Percentiles rank a stretch among this genome's conserved stretches.
phyloP scores from a whole-genome alignment of 1,140 invertebrate genomes.

The Drosophila sp. region DNA sequence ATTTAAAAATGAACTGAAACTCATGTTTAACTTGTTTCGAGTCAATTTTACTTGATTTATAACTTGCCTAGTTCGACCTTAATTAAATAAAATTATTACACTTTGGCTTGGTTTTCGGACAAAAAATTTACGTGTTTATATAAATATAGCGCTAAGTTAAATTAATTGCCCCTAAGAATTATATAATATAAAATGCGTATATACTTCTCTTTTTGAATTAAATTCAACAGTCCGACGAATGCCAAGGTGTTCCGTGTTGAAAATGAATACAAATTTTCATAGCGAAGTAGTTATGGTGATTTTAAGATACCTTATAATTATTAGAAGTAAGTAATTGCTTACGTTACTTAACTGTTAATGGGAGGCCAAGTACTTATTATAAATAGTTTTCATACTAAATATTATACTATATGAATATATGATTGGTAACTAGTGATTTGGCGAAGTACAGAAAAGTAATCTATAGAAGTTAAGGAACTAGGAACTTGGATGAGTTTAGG shows the following conservation, averaged over 20 bases:
- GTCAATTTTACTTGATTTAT: not conserved
- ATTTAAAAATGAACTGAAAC: not conserved
- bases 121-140: conserved; percentile 7
- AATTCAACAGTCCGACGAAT: conserved; percentile 19
- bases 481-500: too few species aligned
- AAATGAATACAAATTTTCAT: conserved; percentile 14
- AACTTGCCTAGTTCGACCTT: not conserved
- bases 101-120: not conserved
- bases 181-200: conserved; percentile 1
- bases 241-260: conserved; percentile 18
- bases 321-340: too few species aligned
- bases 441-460: too few species aligned
- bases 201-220: conserved; percentile 10
- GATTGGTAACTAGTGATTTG: too few species aligned
- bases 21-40: too few species aligned
- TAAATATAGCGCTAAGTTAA: not conserved
- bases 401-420: too few species aligned
- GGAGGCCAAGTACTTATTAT: too few species aligned
- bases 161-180: not conserved
- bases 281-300: not conserved
- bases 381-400: too few species aligned
- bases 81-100: conserved; percentile 30
- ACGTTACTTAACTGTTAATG: too few species aligned
- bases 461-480: too few species aligned
- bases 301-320: not conserved